Base-by-base conservation (phyloP, 2,797 vertebrate genomes). In the Periophthalmus magnuspinnatus region DNA sequence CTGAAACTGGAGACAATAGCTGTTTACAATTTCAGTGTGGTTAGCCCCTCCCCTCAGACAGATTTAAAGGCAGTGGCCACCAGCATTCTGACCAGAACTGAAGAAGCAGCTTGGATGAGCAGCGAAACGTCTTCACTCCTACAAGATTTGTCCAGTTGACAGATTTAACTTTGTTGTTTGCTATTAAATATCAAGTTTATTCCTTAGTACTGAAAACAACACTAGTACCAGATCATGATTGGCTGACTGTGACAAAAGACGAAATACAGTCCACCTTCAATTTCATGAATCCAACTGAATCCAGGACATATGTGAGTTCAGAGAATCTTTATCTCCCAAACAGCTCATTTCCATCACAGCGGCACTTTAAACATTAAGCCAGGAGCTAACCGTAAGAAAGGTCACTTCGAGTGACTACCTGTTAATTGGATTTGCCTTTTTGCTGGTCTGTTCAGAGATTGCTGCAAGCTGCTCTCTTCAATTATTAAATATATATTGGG, bases 371-470 rank as follows among this genome's bases (percentile, higher is more conserved):
- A 62, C 41, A 5, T 45, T 21, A 21, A 14, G 60, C 36, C 21
- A 16, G 21, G 2, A 3, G 36, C 33, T 14, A 62, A 62, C 62
- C 22, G 24, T 8, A 36, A 14, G 11, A 62, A 62, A 62, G 38
- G 60, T 62, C 60, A 62, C n/a, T 45, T 10, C 36, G 1, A 24
- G 34, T n/a, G n/a, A 62, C 58, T 45, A 62, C 60, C 60, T 61
- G 60, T 62, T 62, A 62, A 62, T 62, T 62, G 60, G 60, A 62
- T 62, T 62, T 41, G 11, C 34, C 16, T 22, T 62, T 62, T 24
- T 24, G 24, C 34, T 41, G 36, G 57, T 62, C 36, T 41, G 19
- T 41, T 24, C 34, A 22, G 21, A 45, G 21, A 45, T 21, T 13
- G 36, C 60, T 38, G 2, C 36, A 21, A 62, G 60, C 60, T 45